Evolutionary conservation across 2,888 invertebrate genomes (phyloP), one percentile per base, ranked within the genome.

Genomic region (Incurvaria masculella): DNA sequence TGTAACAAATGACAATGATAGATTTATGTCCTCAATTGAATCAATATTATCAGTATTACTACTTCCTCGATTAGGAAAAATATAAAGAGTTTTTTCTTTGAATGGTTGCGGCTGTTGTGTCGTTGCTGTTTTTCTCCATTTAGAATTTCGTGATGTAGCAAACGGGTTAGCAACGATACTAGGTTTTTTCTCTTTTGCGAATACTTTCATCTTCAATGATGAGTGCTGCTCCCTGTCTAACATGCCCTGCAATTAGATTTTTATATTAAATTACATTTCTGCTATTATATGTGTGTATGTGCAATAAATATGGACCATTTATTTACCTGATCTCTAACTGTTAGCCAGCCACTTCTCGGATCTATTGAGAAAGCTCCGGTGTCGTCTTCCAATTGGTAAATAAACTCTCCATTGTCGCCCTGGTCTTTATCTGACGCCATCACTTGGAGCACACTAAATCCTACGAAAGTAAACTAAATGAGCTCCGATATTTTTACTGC

Each of bases 331-430:
- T 87, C 85, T 42, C 85, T 81, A 14, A 94, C 94, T 14, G 91
- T 92, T 17, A 94, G 80, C 93, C 94, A 94, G 0, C 94, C 94
- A 6, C 86, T 85, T 55, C 85, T 79, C 0, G 88, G 81, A 51
- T 94, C 91, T 45, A 94, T 87, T 4, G 84, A 82, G 62, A 94
- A 94, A 0, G 93, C 92, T 2, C 87, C 88, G 17, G 82, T 83
- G 0, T 84, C 81, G 57, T 89, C 89, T 33, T 83, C 84, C 2
- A 94, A 73, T 56, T 88, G 86, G 65, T 91, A 94, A 0, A 82
- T 82, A 59, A 94, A 94, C 59, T 91, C 89, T 0, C 88, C 88
- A 61, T 94, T 94, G 52, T 91, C 91, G 0, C 88, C 92, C 72
- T 91, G 90, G 63, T 93, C 93, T 45, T 82, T 85, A 61, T 94